Conservation (phyloP, 1,140 invertebrate species). For the Mactra quadrangularis region DNA sequence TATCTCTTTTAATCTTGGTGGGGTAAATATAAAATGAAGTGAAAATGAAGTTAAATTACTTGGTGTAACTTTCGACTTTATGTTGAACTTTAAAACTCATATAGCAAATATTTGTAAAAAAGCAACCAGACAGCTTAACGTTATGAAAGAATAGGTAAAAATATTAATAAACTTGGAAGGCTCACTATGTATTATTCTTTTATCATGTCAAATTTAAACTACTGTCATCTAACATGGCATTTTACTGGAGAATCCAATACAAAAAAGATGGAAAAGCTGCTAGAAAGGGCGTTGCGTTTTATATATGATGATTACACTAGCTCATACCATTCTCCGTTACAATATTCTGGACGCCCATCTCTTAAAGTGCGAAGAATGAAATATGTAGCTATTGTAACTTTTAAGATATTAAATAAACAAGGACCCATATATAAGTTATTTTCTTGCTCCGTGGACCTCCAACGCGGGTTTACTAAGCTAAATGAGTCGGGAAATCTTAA, state of each 20-base stretch:
- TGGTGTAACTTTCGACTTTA: slow-evolving; percentile 44
- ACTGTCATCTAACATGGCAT: slow-evolving; percentile 26
- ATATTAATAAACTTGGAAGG: slow-evolving; percentile 8
- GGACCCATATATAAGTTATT: slow-evolving; percentile 2
- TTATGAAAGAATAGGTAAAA: slow-evolving; percentile 27
- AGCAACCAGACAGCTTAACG: slow-evolving; percentile 38
- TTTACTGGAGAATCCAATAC: slow-evolving; percentile 17
- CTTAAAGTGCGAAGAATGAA: background rate
- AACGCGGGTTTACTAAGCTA: too few relatives aligned
- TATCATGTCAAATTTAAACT: background rate
- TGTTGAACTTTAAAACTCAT: slow-evolving; percentile 46
- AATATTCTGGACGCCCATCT: background rate
- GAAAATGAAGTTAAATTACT: slow-evolving; percentile 22
- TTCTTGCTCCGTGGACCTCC: too few relatives aligned
- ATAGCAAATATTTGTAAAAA: slow-evolving; percentile 6
- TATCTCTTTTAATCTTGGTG: background rate
- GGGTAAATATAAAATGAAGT: background rate
- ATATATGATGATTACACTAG: background rate
- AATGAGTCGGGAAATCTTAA: too few relatives aligned
- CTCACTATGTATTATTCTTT: background rate
- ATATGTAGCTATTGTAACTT: background rate
- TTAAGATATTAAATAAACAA: background rate
- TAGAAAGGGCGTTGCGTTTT: too few relatives aligned
- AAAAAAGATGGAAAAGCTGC: background rate
- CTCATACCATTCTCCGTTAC: background rate